Evolutionary conservation across 1,140 invertebrate genomes (phyloP).

Genomic region (Nylanderia fulva): DNA sequence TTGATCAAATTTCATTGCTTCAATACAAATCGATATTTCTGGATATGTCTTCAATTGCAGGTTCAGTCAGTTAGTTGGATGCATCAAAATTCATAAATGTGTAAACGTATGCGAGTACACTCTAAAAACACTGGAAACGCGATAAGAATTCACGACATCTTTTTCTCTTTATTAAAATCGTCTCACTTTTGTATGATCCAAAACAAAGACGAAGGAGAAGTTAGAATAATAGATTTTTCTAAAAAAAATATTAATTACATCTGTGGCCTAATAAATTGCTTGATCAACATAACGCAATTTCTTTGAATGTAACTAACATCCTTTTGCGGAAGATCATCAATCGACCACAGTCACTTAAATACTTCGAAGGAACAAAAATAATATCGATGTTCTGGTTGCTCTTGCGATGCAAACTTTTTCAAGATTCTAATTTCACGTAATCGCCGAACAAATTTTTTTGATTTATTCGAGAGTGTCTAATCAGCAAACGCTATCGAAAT

Average conservation of each 20-base stretch:
- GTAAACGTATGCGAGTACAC: background rate
- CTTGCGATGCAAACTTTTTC: background rate
- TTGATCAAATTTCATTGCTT: slow-evolving; percentile 9
- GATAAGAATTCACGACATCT: background rate
- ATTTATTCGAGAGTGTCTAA: background rate
- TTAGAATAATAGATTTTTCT: background rate
- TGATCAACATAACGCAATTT: background rate
- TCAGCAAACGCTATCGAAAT: background rate
- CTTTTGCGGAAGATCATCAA: slow-evolving; percentile 7
- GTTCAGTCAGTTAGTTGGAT: slow-evolving; percentile 37
- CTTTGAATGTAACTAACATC: background rate
- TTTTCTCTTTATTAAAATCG: background rate
- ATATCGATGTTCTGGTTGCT: background rate
- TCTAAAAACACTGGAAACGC: background rate
- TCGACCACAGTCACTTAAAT: slow-evolving; percentile 13
- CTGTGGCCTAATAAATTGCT: background rate
- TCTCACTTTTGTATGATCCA: too few species aligned
- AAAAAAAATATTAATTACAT: background rate
- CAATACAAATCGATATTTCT: slow-evolving; percentile 49
- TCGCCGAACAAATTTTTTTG: background rate
- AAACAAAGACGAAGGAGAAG: background rate
- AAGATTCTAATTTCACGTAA: background rate
- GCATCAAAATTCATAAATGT: slow-evolving; percentile 24
- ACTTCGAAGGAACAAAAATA: background rate
- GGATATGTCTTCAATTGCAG: slow-evolving; percentile 49